phyloP scores from a whole-genome alignment of 1,140 invertebrate genomes.

The Ericerus pela region DNA sequence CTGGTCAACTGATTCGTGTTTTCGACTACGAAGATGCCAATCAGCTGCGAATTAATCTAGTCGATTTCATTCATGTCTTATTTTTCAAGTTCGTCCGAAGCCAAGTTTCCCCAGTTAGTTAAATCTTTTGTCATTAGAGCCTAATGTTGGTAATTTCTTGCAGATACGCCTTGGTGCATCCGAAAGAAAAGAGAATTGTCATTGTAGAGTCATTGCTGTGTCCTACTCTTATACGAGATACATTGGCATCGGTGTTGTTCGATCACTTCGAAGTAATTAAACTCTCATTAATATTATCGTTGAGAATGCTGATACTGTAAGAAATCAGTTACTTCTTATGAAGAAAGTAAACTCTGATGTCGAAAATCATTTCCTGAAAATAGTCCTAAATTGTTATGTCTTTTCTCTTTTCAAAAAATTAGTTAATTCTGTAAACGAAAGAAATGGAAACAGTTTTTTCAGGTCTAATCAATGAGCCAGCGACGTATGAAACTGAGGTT shows the following conservation, averaged over 20 bases:
- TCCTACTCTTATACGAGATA: slow-evolving; percentile 64
- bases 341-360: background rate
- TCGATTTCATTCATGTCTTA: slow-evolving; percentile 73
- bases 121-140: background rate
- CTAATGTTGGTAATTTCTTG: slow-evolving; percentile 20
- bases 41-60: slow-evolving; percentile 69
- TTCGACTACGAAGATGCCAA: slow-evolving; percentile 51
- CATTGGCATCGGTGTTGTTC: slow-evolving; percentile 80
- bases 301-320: background rate
- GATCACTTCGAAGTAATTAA: slow-evolving; percentile 77
- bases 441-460: no score
- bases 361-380: background rate
- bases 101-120: background rate
- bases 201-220: slow-evolving; percentile 79
- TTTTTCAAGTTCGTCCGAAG: slow-evolving; percentile 63
- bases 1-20: slow-evolving; percentile 46
- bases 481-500: no score
- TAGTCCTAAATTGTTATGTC: no score
- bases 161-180: slow-evolving; percentile 75
- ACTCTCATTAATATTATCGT: background rate
- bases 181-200: slow-evolving; percentile 80
- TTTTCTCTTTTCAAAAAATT: no score
- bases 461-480: no score
- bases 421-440: no score
- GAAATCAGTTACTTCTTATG: background rate